Conservation (phyloP, 2,888 invertebrate genomes). For the Lasioglossum calceatum region DNA sequence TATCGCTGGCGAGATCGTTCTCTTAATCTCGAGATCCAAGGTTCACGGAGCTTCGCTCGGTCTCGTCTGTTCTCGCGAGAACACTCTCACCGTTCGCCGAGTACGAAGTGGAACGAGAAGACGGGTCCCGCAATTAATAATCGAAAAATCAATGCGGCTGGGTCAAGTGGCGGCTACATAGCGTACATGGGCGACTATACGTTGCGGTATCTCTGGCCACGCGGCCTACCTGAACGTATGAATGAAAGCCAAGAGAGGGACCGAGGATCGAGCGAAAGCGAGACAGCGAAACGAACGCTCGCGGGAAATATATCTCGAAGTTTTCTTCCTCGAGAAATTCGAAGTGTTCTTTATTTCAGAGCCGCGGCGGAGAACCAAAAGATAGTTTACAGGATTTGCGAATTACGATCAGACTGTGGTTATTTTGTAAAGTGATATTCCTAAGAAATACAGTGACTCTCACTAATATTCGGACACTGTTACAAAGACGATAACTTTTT, state of each 20-base stretch:
- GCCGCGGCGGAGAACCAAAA: neutral
- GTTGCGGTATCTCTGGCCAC: slow-evolving; percentile 8
- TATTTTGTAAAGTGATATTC: neutral
- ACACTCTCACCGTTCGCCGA: neutral
- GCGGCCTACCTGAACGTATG: slow-evolving; percentile 37
- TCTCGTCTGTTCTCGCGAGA: neutral
- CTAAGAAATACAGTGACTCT: neutral
- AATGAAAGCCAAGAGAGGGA: slow-evolving; percentile 38
- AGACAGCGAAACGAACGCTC: neutral
- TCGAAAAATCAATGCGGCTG: slow-evolving; percentile 33
- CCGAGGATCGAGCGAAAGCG: neutral
- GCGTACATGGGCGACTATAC: neutral
- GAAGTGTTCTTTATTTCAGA: neutral
- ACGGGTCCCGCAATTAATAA: slow-evolving; percentile 32
- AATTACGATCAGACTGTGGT: neutral
- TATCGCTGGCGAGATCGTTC: neutral
- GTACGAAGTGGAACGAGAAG: neutral
- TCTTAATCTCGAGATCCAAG: slow-evolving; percentile 11
- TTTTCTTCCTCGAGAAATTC: no score
- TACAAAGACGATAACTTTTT: no score
- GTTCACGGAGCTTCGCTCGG: neutral
- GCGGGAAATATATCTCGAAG: neutral
- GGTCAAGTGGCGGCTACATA: slow-evolving; percentile 24
- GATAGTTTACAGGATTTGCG: neutral
- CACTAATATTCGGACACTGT: no score